Evolutionary conservation across 1,140 invertebrate genomes (phyloP), one percentile per base, ranked within the genome.

Genomic region (Sycophila sp.): DNA sequence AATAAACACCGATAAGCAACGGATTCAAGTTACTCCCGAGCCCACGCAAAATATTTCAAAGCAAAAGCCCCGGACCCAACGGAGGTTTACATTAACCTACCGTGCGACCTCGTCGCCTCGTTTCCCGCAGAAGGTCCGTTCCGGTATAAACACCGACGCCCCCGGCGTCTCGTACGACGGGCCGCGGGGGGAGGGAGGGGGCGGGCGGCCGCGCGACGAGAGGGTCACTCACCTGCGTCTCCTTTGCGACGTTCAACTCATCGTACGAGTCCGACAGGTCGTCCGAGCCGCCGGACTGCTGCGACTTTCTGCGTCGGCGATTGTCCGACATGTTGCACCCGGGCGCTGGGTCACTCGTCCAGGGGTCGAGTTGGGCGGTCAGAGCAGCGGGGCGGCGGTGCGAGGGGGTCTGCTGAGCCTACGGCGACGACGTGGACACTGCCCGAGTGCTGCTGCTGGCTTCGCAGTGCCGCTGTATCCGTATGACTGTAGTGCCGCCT

Each of bases 261-360:
- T 86, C 83, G 64, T 78, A 81, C 2, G 83, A 85, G 24, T 84
- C 84, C 6, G 84, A 85, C 7, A 84, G 75, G 73, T 86, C 85
- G 55, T 85, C 85, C 2, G 83, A 84, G 38, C 76, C 81, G n/a
- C 80, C 80, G 15, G 84, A 86, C 42, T 83, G 79, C 58, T 81
- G 75, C 24, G 81, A 81, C 62, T 82, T 85, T 53, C 84, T 79
- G 73, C 85, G 83, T 73, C 83, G 82, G 67, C 84, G 77, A 40
- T 76, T 76, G 74, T 85, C 84, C 53, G 85, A 85, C 85, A 86
- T 86, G 32, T 77, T 82, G 65, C 70, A 60, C 6, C 5, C 13
- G 24, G 0, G 38, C 0, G 13, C 34, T n/a, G 1, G 11, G 2
- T 10, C 11, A 59, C 3, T 0, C n/a, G 0, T 6, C 32, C 13